A percentile compares a stretch with the other conserved stretches of the same genome.
These are phyloP conservation scores for Asobara japonica DNA, from an alignment of 1,140 invertebrate genomes.

Conservation along the genomic window DNA sequence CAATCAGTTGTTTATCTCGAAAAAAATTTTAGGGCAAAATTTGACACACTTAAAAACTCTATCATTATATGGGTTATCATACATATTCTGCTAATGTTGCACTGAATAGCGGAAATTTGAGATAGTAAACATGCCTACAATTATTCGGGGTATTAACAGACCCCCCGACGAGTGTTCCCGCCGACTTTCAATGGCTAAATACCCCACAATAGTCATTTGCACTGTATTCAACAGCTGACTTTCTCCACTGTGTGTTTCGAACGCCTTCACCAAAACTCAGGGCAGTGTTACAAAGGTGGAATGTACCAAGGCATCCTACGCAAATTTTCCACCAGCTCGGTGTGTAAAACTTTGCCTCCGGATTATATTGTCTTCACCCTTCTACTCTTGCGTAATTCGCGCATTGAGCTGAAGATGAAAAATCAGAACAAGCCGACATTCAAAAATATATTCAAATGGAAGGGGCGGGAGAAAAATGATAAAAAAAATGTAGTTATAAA, in stretches of 20 bases:
- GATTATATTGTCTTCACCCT: conserved; percentile 19
- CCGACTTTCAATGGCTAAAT: neutral
- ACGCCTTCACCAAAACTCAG: conserved; percentile 8
- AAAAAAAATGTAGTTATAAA: neutral
- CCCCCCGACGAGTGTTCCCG: conserved; percentile 12
- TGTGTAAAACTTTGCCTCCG: neutral
- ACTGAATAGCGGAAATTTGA: neutral
- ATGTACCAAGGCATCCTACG: conserved; percentile 23
- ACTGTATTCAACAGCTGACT: conserved; percentile 22
- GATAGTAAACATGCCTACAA: conserved; percentile 10
- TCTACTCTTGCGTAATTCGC: conserved; percentile 9
- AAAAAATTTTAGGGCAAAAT: no score
- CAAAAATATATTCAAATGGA: neutral
- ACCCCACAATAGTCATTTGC: conserved; percentile 5
- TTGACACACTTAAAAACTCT: no score
- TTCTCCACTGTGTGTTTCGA: conserved; percentile 12
- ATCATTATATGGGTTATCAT: no score
- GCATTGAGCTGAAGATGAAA: neutral
- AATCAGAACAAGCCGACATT: neutral
- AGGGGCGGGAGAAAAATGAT: neutral
- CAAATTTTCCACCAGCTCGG: conserved; percentile 27
- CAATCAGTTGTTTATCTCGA: no score
- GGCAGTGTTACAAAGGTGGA: conserved; percentile 21
- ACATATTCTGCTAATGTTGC: neutral
- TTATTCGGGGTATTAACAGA: conserved; percentile 18